Evolutionary conservation across 2,797 vertebrate genomes (phyloP).

Genomic region (Yasuhikotakia modesta): DNA sequence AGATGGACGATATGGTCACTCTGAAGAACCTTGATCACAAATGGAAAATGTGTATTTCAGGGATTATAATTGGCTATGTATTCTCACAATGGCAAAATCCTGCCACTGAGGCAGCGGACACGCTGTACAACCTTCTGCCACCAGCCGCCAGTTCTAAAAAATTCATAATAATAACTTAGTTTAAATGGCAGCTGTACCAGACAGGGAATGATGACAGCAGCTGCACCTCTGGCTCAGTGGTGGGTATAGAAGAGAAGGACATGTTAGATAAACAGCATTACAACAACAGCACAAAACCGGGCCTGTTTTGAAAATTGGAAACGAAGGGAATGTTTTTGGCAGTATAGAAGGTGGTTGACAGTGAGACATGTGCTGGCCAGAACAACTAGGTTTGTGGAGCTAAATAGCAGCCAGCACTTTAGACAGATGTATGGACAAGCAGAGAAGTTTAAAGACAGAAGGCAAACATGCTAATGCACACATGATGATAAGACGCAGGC

Average conservation of each 20-base stretch:
- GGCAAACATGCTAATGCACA: conserved; percentile 41
- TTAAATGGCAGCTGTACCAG: conserved; percentile 74
- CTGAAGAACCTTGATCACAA: conserved; percentile 69
- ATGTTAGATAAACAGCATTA: conserved; percentile 53
- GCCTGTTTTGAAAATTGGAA: conserved; percentile 39
- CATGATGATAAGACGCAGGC: conserved; percentile 28
- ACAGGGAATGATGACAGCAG: conserved; percentile 72
- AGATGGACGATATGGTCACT: conserved; percentile 72
- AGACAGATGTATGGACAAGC: conserved; percentile 24
- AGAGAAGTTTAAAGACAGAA: conserved; percentile 18
- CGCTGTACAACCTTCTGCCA: conserved; percentile 60
- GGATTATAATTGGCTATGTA: conserved; percentile 68
- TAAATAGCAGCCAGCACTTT: conserved; percentile 30
- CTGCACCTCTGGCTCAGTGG: conserved; percentile 67
- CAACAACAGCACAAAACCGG: conserved; percentile 22
- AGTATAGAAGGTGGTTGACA: conserved; percentile 39
- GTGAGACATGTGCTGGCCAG: conserved; percentile 19
- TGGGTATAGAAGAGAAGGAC: conserved; percentile 55
- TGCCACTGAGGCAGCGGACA: conserved; percentile 64
- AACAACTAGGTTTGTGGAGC: conserved; percentile 24
- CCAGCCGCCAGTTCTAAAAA: conserved; percentile 45
- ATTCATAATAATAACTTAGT: conserved; percentile 77
- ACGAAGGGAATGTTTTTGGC: conserved; percentile 38
- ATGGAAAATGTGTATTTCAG: conserved; percentile 70
- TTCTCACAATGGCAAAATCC: conserved; percentile 60